Base-by-base conservation (phyloP, 2,113 vertebrate genomes). In the Hiodon alosoides region DNA sequence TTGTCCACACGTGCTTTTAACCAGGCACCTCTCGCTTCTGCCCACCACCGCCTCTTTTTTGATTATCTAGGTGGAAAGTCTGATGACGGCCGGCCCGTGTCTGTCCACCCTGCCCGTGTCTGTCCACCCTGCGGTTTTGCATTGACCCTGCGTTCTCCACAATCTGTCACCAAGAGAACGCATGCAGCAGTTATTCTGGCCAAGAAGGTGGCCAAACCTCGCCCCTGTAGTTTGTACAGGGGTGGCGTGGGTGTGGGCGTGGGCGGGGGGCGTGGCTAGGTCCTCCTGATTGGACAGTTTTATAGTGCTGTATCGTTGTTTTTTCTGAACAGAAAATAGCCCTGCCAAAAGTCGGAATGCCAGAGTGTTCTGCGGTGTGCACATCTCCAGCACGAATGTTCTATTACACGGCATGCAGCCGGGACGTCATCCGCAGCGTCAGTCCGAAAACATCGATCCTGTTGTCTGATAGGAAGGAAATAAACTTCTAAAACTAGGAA, bases 401-500 rank as follows among this genome's bases (percentile, higher is more conserved):
- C 88, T 87, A 84, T 85, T 89, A 81, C 85, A 80, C 87, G 89
- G 83, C 80, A 78, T 84, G 87, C 90, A 90, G 91, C 90, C 82
- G 76, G 81, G 92, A 93, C 90, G 81, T 93, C 83, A 85, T 87
- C 87, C 83, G 86, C 83, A 85, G 85, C 87, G 90, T 93, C 88
- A 91, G 79, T 91, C 92, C 89, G 90, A 91, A 94, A 93, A 91
- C 93, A 93, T 94, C 93, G 91, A 90, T 93, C 93, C 89, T 90
- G 89, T 91, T 94, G 92, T 90, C 93, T 94, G 93, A 94, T 94
- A 93, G 92, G 93, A 92, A 92, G 93, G 91, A 93, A 93, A 94
- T 94, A 92, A 93, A 94, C 93, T 94, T 93, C 93, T 93, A 92
- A 93, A 93, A 89, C 90, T 88, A 79, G 91, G 90, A 89, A 91